Percentiles rank a stretch among this genome's conserved stretches.
Evolutionary conservation across 2,797 vertebrate genomes (phyloP).

Genomic region (Scarus forsteni): DNA sequence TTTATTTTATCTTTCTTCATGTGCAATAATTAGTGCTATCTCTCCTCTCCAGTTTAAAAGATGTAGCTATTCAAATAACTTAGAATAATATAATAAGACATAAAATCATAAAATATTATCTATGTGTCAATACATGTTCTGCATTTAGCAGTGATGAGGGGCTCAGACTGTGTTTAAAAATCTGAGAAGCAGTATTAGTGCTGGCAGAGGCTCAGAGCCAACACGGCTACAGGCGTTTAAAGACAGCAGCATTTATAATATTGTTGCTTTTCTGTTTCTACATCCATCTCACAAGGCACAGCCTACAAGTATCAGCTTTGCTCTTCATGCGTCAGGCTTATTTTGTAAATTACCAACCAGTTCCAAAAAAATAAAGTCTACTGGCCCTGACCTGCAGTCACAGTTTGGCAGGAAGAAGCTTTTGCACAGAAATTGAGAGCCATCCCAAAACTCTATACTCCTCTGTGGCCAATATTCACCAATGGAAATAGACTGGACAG

Average conservation of each 20-base stretch:
- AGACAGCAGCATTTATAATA: constrained; percentile 30
- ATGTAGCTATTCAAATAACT: constrained; percentile 53
- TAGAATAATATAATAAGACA: constrained; percentile 26
- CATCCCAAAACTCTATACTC: constrained; percentile 26
- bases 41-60: constrained; percentile 35
- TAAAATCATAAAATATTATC: constrained; percentile 35
- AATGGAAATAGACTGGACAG: constrained; percentile 48
- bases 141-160: constrained; percentile 22
- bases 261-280: constrained; percentile 31
- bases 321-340: constrained; percentile 45
- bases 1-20: constrained; percentile 30
- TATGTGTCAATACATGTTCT: constrained; percentile 27
- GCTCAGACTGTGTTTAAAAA: constrained; percentile 6
- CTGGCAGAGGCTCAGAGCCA: constrained; percentile 16
- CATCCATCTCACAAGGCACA: constrained; percentile 62
- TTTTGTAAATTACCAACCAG: constrained; percentile 31
- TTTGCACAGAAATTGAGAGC: constrained; percentile 42
- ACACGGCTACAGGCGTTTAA: constrained; percentile 23
- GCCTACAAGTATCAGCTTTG: constrained; percentile 46
- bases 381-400: constrained; percentile 43
- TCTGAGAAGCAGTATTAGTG: constrained; percentile 34
- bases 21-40: constrained; percentile 32
- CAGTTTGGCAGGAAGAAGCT: constrained; percentile 51
- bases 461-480: constrained; percentile 40
- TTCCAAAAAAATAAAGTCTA: constrained; percentile 27